phyloP scores from a whole-genome alignment of 1,140 invertebrate species.

The Micrasema minimum region DNA sequence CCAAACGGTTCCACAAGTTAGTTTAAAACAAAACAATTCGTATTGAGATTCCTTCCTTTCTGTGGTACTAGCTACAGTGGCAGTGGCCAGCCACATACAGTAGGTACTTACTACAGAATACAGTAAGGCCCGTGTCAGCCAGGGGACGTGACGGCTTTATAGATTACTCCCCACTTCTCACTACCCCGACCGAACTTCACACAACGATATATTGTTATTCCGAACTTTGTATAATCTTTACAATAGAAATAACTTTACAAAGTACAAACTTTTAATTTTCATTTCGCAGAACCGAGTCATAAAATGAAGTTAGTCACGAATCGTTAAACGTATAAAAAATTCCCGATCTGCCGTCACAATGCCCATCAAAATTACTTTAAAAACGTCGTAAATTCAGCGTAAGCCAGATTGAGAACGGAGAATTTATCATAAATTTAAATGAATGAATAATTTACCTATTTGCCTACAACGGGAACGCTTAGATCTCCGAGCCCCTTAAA shows the following conservation, averaged over 20 bases:
- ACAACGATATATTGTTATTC: too few species aligned
- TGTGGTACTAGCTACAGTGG: too few species aligned
- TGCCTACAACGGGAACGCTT: slow-evolving; percentile 22
- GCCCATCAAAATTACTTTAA: slow-evolving; percentile 37
- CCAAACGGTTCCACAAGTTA: too few species aligned
- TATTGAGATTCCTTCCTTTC: too few species aligned
- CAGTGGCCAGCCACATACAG: too few species aligned
- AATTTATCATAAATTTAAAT: slow-evolving; percentile 39
- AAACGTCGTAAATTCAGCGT: slow-evolving; percentile 34
- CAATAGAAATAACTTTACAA: neutral
- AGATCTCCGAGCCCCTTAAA: slow-evolving; percentile 15
- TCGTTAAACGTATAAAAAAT: slow-evolving; percentile 15
- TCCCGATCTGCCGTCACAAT: slow-evolving; percentile 25
- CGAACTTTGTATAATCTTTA: too few species aligned
- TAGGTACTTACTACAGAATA: too few species aligned
- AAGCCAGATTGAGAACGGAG: slow-evolving; percentile 33
- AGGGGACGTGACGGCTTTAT: too few species aligned
- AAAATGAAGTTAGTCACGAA: slow-evolving; percentile 30
- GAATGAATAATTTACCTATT: slow-evolving; percentile 38
- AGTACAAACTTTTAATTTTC: slow-evolving; percentile 8
- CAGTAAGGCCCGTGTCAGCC: too few species aligned
- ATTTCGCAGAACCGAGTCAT: slow-evolving; percentile 5
- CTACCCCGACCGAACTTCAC: too few species aligned
- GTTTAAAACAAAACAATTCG: too few species aligned
- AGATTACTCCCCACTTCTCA: too few species aligned